Evolutionary conservation across 2,113 vertebrate species (phyloP), one percentile per base, ranked within the genome.

Genomic region (Sphaerodactylus townsendi): DNA sequence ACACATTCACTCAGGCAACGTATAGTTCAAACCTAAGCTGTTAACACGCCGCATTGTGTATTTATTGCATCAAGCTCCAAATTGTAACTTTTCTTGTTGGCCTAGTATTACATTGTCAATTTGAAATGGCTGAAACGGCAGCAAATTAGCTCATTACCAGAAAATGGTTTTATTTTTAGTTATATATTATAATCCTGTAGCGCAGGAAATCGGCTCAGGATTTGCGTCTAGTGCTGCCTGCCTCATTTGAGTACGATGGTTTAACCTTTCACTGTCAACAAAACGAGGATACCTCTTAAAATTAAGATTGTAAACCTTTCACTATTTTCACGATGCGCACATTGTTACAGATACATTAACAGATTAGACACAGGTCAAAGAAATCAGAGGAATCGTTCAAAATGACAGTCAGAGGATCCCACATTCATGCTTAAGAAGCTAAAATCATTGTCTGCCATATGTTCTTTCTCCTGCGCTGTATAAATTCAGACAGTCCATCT

Each of bases 401-500:
- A 33, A 77, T 53, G 50, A 64, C 50, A 85, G 17, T 37, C 21
- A 86, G 77, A 75, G 74, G 87, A 86, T 13, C 66, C 79, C 66
- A 66, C 25, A 33, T 84, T 15, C 10, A 15, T 25, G 82, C 68
- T 50, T 78, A 83, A 75, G 53, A 56, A 84, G 66, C 33, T 78
- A 41, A 88, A 90, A 86, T 62, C 81, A 85, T 19, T 30, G 21
- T 28, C 53, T 85, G 66, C 64, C 77, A 73, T 44, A 53, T 84
- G 23, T 70, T 86, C 30, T 3, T n/a, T 72, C 46, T 75, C 2
- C 1, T 37, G 35, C 83, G 78, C 14, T 70, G 19, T 2, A 83
- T 37, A 92, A 87, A 82, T 56, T 82, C 83, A 85, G 65, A 72
- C 9, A 72, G 62, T 46, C 11, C 8, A 71, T 79, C 87, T 86